Percentiles rank a stretch among this genome's conserved stretches.
These are phyloP conservation scores for Anabacerthia variegaticeps DNA, from an alignment of 2,797 vertebrate species.

Conservation along the genomic window DNA sequence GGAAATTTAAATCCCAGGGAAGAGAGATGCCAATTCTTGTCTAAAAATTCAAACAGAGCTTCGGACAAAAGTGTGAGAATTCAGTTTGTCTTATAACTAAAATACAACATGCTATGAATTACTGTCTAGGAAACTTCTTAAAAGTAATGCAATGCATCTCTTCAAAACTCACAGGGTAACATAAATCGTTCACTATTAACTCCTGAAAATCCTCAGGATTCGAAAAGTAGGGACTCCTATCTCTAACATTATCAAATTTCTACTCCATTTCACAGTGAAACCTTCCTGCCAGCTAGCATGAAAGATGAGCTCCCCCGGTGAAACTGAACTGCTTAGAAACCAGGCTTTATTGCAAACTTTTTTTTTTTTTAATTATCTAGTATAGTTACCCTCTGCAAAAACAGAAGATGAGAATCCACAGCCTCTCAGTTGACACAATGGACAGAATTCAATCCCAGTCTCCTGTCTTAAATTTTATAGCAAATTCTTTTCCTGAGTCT, in stretches of 20 bases:
- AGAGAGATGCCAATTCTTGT: background rate
- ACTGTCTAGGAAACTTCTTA: background rate
- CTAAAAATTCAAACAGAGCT: constrained; percentile 2
- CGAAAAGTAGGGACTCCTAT: background rate
- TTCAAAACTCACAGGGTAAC: background rate
- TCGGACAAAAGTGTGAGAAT: background rate
- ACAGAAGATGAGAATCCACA: background rate
- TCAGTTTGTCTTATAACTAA: background rate
- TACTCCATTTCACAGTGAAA: background rate
- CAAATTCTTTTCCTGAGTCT: background rate
- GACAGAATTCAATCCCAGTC: background rate
- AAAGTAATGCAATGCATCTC: background rate
- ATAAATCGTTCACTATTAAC: background rate
- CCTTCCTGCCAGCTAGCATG: background rate
- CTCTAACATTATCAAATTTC: background rate
- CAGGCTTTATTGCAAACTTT: background rate
- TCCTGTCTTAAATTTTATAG: background rate
- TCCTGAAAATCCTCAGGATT: background rate
- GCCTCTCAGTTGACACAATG: background rate
- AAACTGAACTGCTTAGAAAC: background rate
- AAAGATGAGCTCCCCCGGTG: background rate
- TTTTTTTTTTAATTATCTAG: background rate
- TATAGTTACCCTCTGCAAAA: background rate
- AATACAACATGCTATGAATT: background rate
- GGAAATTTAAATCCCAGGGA: background rate